A percentile compares a stretch with the other conserved stretches of the same genome.
Conservation (phyloP, 2,113 vertebrate genomes). For the Seriola dumerili region DNA sequence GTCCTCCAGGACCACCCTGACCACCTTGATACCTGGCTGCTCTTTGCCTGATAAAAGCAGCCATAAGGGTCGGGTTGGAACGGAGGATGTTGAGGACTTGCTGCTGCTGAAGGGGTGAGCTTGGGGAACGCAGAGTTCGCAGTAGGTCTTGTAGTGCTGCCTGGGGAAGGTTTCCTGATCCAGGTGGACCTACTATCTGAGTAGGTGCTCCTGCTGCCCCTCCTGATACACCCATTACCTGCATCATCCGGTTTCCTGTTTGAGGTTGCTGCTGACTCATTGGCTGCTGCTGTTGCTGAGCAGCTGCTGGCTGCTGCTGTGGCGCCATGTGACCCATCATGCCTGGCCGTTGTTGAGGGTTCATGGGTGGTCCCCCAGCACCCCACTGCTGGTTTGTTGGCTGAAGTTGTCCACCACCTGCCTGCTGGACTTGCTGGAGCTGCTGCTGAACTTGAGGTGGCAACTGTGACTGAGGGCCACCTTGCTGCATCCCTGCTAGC, state of each 20-base stretch:
- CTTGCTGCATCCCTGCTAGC: conserved; percentile 87
- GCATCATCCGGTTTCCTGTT: conserved; percentile 85
- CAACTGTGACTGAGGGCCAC: conserved; percentile 88
- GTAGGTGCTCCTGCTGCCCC: conserved; percentile 61
- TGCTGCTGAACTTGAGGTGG: conserved; percentile 85
- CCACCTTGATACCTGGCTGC: conserved; percentile 91
- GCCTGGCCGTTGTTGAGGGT: conserved; percentile 85
- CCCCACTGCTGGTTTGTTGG: conserved; percentile 85
- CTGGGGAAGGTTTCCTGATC: conserved; percentile 83
- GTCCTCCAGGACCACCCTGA: conserved; percentile 75
- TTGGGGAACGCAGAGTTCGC: conserved; percentile 84
- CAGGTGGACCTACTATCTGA: conserved; percentile 68
- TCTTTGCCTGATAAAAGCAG: conserved; percentile 97
- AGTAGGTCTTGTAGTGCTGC: conserved; percentile 87
- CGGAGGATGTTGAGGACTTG: conserved; percentile 95
- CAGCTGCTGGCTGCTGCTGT: conserved; percentile 83
- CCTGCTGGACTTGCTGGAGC: conserved; percentile 80
- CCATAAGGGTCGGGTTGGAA: conserved; percentile 97
- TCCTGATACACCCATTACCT: conserved; percentile 72
- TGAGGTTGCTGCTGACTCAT: conserved; percentile 75
- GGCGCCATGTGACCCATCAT: conserved; percentile 89
- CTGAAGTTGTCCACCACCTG: conserved; percentile 83
- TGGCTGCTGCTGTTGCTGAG: conserved; percentile 74
- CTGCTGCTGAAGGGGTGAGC: conserved; percentile 91
- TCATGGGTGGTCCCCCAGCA: conserved; percentile 74